Base-by-base conservation (phyloP, 2,113 vertebrate genomes). In the Chaenogobius annularis region DNA sequence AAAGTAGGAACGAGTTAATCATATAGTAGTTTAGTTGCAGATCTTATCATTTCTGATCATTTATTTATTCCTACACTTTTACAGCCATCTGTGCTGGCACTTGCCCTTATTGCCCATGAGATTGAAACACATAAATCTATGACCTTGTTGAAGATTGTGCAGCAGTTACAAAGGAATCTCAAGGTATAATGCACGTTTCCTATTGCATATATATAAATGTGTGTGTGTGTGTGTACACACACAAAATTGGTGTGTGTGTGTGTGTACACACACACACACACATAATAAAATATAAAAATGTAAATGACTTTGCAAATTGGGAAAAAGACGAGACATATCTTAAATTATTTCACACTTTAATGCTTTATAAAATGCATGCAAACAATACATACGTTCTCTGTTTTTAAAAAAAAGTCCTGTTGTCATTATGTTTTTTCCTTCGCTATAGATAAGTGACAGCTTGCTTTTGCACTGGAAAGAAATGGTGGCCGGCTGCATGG, bases 31-130 rank as follows among this genome's bases (percentile, higher is more conserved):
- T 22, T 14, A 44, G 5, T 91, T 80, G 12, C 14, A 11, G 40
- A 14, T 23, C 7, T 7, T 0, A 7, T 0, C 19, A 14, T 8
- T 76, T 10, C 70, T 47, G 48, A 1, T 48, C 17, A 55, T 22
- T 9, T 47, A 1, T 47, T 62, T 75, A 59, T 67, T 40, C 75
- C 76, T n/a, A 5, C 37, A 40, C 26, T 73, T 85, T 46, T 82
- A 1, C 69, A 99, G 98, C 96, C 98, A 14, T 99, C 98, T 71
- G 91, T 98, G 78, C 91, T 99, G 92, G 97, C 97, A 40, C 92
- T 99, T 92, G 95, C 97, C 77, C 96, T 99, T 89, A 91, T 98
- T 72, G 95, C 95, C 82, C 94, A 96, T 50, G 96, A 98, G 92
- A 91, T 96, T 59, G 95, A 97, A 88, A 91, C 92, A 50, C 85